Percentiles rank a stretch among this genome's conserved stretches.
These are phyloP conservation scores for Neuroterus valhalla DNA, from an alignment of 1,140 invertebrate genomes.

Conservation along the genomic window DNA sequence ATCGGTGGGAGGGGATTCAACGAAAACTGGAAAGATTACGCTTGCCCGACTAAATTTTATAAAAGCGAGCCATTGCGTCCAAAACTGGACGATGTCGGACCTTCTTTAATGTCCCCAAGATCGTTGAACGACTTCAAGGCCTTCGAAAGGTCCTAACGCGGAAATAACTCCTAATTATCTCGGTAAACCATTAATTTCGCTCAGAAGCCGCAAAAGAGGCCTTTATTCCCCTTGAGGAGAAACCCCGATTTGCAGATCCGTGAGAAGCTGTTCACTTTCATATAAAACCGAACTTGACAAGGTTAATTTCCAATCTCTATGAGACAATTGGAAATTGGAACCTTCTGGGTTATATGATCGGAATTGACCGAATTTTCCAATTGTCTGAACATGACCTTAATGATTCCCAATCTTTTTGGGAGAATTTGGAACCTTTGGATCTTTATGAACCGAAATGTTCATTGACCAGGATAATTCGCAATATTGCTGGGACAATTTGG, in stretches of 20 bases:
- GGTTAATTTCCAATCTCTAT: too few species aligned
- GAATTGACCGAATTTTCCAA: too few species aligned
- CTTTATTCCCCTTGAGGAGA: background rate
- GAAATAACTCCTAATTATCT: conserved; percentile 28
- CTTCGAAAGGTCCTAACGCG: conserved; percentile 24
- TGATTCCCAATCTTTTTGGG: too few species aligned
- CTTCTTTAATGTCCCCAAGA: conserved; percentile 28
- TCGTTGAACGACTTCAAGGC: conserved; percentile 32
- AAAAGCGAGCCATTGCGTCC: conserved; percentile 5
- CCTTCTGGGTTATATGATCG: too few species aligned
- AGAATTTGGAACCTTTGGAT: too few species aligned
- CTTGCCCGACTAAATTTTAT: conserved; percentile 31
- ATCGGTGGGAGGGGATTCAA: conserved; percentile 27
- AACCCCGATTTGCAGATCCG: background rate
- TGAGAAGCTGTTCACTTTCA: too few species aligned
- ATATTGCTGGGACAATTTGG: too few species aligned
- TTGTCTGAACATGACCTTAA: too few species aligned
- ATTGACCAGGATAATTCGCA: too few species aligned
- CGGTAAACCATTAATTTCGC: conserved; percentile 2
- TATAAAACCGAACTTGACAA: too few species aligned
- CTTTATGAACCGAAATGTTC: too few species aligned
- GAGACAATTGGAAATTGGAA: too few species aligned
- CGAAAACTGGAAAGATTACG: conserved; percentile 42
- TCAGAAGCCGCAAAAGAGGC: background rate
- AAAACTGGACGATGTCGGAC: background rate